Evolutionary conservation across 2,888 invertebrate species (phyloP), one percentile per base, ranked within the genome.

Genomic region (Drosophila pegasa): DNA sequence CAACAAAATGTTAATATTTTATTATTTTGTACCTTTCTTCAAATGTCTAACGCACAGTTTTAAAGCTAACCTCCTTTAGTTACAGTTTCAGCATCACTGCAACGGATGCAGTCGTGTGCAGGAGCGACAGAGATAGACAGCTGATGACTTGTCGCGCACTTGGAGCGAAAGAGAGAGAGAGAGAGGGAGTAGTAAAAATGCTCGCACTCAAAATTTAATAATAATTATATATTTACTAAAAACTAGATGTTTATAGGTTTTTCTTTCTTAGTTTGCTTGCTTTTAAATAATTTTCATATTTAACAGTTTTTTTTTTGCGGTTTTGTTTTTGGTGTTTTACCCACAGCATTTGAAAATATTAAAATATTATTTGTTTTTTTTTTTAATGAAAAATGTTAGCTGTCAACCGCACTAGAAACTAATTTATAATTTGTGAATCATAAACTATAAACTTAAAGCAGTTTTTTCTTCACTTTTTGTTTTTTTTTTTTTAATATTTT

Each of bases 381-480:
- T 69, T 35, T 74, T 75, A 65, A 82, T 73, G 80, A 77, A 85
- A 59, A 59, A 54, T 70, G 63, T 31, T 31, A 14, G 43, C 60
- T 54, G 62, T 67, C 22, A 52, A 47, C 59, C 51, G 63, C 38
- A 74, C 58, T 83, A 87, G 54, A 52, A 73, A 82, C 78, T 80
- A 75, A 80, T 76, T 71, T 68, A 69, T 87, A 75, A 76, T 83
- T 80, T 69, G 86, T 60, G 51, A 80, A 83, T 78, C 64, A 77
- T 87, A 75, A 78, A 84, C 72, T 66, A 77, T 87, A 75, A 78
- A 84, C 72, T 67, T 81, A 78, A 84, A 84, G 81, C 87, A 78
- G 87, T 80, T 68, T 62, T 25, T n/a, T 47, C 48, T 68, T 50
- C 29, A n/a, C 9, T 45, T 27, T 25, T 27, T 22, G 20, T 43